These are phyloP conservation scores for Leptobrachium leishanense DNA, from an alignment of 2,113 vertebrate species.

Conservation along the genomic window DNA sequence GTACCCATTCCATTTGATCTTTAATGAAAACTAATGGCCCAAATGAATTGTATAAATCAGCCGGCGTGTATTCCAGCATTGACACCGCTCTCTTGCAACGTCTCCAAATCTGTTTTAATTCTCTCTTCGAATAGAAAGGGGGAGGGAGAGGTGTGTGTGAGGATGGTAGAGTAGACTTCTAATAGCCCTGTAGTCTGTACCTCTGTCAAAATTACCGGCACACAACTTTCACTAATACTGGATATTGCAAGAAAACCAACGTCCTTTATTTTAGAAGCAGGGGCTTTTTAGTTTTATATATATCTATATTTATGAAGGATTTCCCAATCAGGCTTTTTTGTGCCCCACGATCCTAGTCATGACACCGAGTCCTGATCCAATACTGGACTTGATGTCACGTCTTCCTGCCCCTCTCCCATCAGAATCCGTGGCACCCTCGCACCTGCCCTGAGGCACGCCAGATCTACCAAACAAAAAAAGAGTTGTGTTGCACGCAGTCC, in stretches of 20 bases:
- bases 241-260: conserved; percentile 27
- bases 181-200: conserved; percentile 82
- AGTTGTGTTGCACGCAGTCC: no score
- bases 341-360: no score
- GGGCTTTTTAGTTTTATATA: no score
- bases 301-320: no score
- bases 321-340: no score
- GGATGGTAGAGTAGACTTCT: conserved; percentile 74
- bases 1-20: conserved; percentile 99
- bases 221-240: conserved; percentile 43
- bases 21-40: conserved; percentile 99
- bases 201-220: conserved; percentile 78
- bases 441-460: no score
- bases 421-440: no score
- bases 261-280: conserved; percentile 21
- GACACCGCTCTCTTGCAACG: conserved; percentile 88
- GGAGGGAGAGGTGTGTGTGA: conserved; percentile 51
- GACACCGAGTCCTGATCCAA: no score
- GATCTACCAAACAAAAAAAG: no score
- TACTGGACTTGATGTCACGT: no score
- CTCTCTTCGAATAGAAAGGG: conserved; percentile 77
- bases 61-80: conserved; percentile 93
- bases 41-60: conserved; percentile 99
- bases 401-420: no score
- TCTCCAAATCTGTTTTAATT: conserved; percentile 86